These are phyloP conservation scores for Panagrolaimus sp. DNA, from an alignment of 1,140 invertebrate species.

Conservation along the genomic window DNA sequence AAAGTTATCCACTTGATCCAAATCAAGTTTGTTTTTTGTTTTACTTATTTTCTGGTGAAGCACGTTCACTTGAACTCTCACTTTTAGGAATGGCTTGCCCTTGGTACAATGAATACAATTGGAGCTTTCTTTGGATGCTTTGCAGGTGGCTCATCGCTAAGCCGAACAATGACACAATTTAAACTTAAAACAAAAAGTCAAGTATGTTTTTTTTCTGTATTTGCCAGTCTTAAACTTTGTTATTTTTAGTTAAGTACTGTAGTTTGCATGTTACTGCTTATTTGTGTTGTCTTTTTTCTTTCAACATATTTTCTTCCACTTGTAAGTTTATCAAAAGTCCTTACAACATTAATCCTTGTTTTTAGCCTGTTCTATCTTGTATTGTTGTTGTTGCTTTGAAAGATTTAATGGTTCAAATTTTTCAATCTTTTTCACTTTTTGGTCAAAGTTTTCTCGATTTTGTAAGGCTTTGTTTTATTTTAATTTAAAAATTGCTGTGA, in stretches of 20 bases:
- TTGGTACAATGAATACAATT: slow-evolving; percentile 59
- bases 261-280: slow-evolving; percentile 57
- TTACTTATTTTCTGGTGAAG: background rate
- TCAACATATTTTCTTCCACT: slow-evolving; percentile 61
- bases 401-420: slow-evolving; percentile 60
- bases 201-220: no score
- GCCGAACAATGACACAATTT: slow-evolving; percentile 60
- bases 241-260: slow-evolving; percentile 58
- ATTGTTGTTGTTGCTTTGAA: slow-evolving; percentile 61
- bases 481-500: background rate
- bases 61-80: slow-evolving; percentile 17
- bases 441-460: slow-evolving; percentile 60
- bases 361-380: slow-evolving; percentile 59
- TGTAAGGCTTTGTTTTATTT: slow-evolving; percentile 55
- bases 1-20: slow-evolving; percentile 60
- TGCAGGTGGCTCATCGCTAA: slow-evolving; percentile 60
- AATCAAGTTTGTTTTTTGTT: slow-evolving; percentile 56
- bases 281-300: slow-evolving; percentile 59
- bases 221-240: no score
- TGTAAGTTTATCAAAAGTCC: slow-evolving; percentile 43
- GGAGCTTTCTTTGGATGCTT: slow-evolving; percentile 60
- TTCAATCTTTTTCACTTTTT: slow-evolving; percentile 57
- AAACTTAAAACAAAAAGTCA: slow-evolving; percentile 59
- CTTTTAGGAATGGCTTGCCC: slow-evolving; percentile 59
- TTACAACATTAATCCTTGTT: slow-evolving; percentile 13